Percentiles rank a stretch among this genome's conserved stretches.
These are phyloP conservation scores for Pongo pygmaeus DNA, from an alignment of 2,113 vertebrate genomes.

Conservation along the genomic window DNA sequence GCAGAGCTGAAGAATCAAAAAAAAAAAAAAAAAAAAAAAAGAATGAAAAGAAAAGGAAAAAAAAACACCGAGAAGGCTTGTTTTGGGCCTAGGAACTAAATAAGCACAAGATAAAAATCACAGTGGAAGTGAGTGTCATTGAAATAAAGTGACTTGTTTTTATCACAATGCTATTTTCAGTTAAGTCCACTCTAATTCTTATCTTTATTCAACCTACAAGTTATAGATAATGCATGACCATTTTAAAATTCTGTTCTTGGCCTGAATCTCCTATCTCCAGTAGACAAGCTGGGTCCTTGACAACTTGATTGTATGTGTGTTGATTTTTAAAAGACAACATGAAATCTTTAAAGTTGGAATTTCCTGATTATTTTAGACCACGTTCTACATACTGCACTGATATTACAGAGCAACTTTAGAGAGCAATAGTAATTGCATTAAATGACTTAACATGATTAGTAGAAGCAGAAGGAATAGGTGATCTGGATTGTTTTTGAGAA, in stretches of 20 bases:
- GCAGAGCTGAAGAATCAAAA: conserved; percentile 36
- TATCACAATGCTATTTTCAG: conserved; percentile 71
- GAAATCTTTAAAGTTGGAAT: conserved; percentile 31
- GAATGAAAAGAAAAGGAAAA: conserved; percentile 12
- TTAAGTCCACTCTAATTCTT: conserved; percentile 73
- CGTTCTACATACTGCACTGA: background rate
- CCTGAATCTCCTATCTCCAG: conserved; percentile 69
- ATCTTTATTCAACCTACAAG: conserved; percentile 75
- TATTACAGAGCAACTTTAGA: background rate
- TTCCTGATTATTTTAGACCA: conserved; percentile 44
- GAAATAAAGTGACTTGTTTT: conserved; percentile 78
- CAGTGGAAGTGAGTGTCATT: conserved; percentile 69
- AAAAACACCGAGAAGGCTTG: background rate
- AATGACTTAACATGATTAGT: background rate
- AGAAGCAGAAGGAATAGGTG: background rate
- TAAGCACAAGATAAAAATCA: conserved; percentile 75
- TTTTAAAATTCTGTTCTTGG: conserved; percentile 71
- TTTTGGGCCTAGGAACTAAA: conserved; percentile 46
- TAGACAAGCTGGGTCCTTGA: conserved; percentile 66
- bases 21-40: conserved; percentile 29
- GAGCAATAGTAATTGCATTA: background rate
- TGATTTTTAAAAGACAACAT: conserved; percentile 67
- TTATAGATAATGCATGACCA: conserved; percentile 76
- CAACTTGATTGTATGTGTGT: conserved; percentile 61
- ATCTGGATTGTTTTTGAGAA: background rate